Evolutionary conservation across 2,113 vertebrate species (phyloP).

Genomic region (Pimephales promelas): DNA sequence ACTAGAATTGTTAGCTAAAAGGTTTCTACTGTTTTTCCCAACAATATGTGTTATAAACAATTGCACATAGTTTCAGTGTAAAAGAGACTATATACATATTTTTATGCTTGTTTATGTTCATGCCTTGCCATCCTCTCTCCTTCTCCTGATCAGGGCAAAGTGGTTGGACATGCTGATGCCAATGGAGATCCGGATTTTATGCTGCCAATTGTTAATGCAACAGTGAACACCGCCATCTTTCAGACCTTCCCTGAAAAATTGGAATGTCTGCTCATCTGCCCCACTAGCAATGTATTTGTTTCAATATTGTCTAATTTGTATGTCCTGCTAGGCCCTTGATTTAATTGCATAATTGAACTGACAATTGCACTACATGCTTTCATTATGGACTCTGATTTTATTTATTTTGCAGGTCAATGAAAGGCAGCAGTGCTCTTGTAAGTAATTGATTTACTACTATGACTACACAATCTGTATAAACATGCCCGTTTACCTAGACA

Average conservation of each 20-base stretch:
- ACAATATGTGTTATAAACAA: too few species aligned
- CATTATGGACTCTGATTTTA: not conserved
- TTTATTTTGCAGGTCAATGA: not conserved
- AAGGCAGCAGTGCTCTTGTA: not conserved
- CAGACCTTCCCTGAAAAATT: not conserved
- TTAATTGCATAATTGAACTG: not conserved
- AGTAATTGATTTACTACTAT: not conserved
- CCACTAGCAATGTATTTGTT: not conserved
- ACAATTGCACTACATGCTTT: not conserved
- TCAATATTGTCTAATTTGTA: not conserved
- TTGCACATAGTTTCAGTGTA: too few species aligned
- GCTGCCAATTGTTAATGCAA: not conserved
- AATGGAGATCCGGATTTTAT: accelerated
- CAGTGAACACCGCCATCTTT: not conserved
- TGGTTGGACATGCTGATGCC: not conserved
- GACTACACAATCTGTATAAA: not conserved
- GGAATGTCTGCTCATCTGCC: not conserved
- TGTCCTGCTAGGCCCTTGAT: not conserved
- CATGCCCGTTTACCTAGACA: not conserved
- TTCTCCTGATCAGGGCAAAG: not conserved
- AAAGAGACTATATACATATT: too few species aligned
- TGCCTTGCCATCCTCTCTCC: not conserved
- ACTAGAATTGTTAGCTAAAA: too few species aligned
- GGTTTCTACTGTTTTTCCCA: too few species aligned
- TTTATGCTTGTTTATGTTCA: too few species aligned